Evolutionary conservation across 2,113 vertebrate species (phyloP), one percentile per base, ranked within the genome.

Genomic region (Alligator mississippiensis): DNA sequence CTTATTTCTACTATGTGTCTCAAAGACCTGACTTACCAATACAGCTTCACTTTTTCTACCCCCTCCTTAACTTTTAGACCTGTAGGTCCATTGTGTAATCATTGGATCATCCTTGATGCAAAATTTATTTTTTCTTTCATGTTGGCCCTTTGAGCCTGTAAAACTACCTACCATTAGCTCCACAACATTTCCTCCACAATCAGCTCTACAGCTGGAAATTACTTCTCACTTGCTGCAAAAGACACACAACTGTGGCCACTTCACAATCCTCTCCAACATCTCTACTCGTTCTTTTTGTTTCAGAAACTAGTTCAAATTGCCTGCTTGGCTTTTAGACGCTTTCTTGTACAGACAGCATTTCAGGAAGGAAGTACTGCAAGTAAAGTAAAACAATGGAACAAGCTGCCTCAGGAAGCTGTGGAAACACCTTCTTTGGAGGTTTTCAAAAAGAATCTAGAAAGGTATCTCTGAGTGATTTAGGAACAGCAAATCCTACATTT

Each of bases 151-250:
- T 1, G 19, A 80, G 60, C 25, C 17, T 1, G 0, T 11, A 34
- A n/a, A 22, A 2, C 81, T 91, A 74, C 93, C 87, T 55, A 10
- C 28, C 24, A 4, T 60, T 77, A 2, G 1, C 79, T 79, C 57
- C 34, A 16, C 34, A 80, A 80, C 54, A 86, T 0, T 25, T 0
- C 58, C 0, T 0, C 47, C 25, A 11, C 0, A 0, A 4, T 47
- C 47, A 47, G 7, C 47, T 47, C 47, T 28, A 64, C 54, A 17
- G 7, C 59, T 21, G 38, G 14, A 2, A 24, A 0, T 83, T 70
- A 80, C 87, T 81, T 55, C 81, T 22, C 0, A 0, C 22, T 34
- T 70, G 9, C 72, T 78, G 82, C 1, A 0, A 76, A 80, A 76
- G 4, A 76, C 34, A 74, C 18, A 54, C 54, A 15, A 63, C 9